Evolutionary conservation across 2,888 invertebrate species (phyloP), one percentile per base, ranked within the genome.

Genomic region (Nycteola revayana): DNA sequence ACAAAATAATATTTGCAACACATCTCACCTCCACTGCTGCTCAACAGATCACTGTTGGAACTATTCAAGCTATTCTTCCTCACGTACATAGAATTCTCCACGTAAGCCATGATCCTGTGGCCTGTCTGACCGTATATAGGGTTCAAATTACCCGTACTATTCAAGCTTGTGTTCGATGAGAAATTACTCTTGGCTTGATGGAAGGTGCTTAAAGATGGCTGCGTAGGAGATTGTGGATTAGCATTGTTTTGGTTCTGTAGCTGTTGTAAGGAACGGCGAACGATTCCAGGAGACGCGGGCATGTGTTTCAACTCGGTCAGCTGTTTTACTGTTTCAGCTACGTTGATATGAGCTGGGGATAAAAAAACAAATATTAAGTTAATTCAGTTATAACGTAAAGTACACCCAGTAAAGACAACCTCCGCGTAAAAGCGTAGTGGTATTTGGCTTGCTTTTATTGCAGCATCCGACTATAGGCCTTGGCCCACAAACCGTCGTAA

Each of bases 261-360:
- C 18, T 75, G 74, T 36, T 81, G 86, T 2, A 78, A 66, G 17
- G 72, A 72, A 8, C 93, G 90, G 4, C 95, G 90, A 11, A 94
- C 81, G 3, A 94, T 90, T 48, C 93, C 93, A 2, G 96, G 96
- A 50, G 96, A 96, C 1, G 96, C 95, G 0, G 96, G 96, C 60
- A 94, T 95, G 79, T 96, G 96, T 60, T 95, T 93, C 44, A 96
- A 79, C 66, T 96, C 95, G 0, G 95, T 96, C 36, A 96, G 80
- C 24, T 95, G 95, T 70, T 95, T 94, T 4, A 96, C 95, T 0
- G 96, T 95, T 75, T 96, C 96, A 0, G 96, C 95, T 9, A 96
- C 96, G 60, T 93, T 94, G 22, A 93, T 89, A 23, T 67, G 71
- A 1, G 60, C 81, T 84, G 67, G n/a, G n/a, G n/a, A n/a, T n/a